Evolutionary conservation across 2,888 invertebrate genomes (phyloP).

Genomic region (Blastobasis lacticolella): DNA sequence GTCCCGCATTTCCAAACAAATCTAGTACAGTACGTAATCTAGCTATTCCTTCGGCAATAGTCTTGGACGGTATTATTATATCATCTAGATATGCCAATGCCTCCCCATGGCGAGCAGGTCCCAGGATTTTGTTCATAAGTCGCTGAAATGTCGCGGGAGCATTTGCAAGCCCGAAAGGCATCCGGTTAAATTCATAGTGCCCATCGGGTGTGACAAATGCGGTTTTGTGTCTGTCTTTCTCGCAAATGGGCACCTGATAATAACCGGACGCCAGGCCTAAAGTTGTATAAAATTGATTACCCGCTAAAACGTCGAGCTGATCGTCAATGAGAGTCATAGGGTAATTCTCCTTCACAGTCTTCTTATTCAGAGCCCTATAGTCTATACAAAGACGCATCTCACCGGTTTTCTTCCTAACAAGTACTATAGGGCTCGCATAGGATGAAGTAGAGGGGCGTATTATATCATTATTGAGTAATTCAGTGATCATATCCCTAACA

Average conservation of each 20-base stretch:
- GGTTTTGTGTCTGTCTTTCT: constrained; percentile 7
- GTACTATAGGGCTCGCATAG: constrained; percentile 2
- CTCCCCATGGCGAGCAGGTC: not conserved
- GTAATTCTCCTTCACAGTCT: constrained; percentile 7
- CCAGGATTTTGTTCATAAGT: constrained; percentile 13
- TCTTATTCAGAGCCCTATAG: constrained; percentile 9
- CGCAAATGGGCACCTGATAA: constrained; percentile 16
- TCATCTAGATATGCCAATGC: not conserved
- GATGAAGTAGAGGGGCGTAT: constrained; percentile 1
- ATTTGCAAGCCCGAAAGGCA: constrained; percentile 18
- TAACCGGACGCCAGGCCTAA: constrained; percentile 4
- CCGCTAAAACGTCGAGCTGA: constrained; percentile 9
- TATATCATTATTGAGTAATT: constrained; percentile 4
- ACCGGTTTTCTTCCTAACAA: constrained; percentile 1
- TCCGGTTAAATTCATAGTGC: constrained; percentile 6
- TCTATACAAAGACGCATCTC: constrained; percentile 3
- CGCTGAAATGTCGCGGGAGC: constrained; percentile 24
- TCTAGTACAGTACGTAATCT: not conserved
- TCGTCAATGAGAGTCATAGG: constrained; percentile 19
- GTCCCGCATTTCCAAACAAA: not conserved
- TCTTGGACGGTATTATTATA: not conserved
- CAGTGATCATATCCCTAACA: constrained; percentile 7
- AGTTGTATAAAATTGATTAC: constrained; percentile 1
- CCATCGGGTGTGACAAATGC: constrained; percentile 9
- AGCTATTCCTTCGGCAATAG: not conserved